Evolutionary conservation across 2,113 vertebrate species (phyloP).

Genomic region (Emydocephalus ijimae): DNA sequence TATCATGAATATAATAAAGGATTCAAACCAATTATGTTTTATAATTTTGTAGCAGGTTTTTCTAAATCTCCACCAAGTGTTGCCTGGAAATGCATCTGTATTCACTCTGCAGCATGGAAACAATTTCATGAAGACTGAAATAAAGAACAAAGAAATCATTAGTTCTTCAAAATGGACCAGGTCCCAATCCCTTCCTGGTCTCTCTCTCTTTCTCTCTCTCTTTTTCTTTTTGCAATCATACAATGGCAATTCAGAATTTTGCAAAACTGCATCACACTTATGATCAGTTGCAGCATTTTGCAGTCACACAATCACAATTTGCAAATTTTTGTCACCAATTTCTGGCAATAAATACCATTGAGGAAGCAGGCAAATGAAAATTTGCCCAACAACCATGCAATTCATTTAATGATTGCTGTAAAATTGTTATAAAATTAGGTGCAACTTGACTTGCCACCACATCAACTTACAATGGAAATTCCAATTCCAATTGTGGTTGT

Average conservation of each 20-base stretch:
- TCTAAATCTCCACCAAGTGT: constrained; percentile 83
- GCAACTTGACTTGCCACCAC: too few relatives aligned
- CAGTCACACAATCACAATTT: too few relatives aligned
- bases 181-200: neutral
- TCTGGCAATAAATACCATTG: too few relatives aligned
- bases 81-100: constrained; percentile 65
- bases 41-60: constrained; percentile 92
- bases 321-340: too few relatives aligned
- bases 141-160: neutral
- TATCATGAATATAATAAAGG: constrained; percentile 94
- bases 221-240: neutral
- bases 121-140: constrained; percentile 71
- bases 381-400: too few relatives aligned
- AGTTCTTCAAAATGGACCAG: neutral
- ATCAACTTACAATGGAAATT: too few relatives aligned
- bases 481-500: too few relatives aligned
- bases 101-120: constrained; percentile 71
- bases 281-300: too few relatives aligned
- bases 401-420: too few relatives aligned
- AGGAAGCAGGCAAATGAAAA: too few relatives aligned
- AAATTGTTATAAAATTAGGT: too few relatives aligned
- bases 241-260: neutral
- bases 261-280: too few relatives aligned
- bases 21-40: constrained; percentile 92
- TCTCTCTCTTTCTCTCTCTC: neutral